Base-by-base conservation (phyloP, 1,140 invertebrate genomes). In the Cherax destructor region DNA sequence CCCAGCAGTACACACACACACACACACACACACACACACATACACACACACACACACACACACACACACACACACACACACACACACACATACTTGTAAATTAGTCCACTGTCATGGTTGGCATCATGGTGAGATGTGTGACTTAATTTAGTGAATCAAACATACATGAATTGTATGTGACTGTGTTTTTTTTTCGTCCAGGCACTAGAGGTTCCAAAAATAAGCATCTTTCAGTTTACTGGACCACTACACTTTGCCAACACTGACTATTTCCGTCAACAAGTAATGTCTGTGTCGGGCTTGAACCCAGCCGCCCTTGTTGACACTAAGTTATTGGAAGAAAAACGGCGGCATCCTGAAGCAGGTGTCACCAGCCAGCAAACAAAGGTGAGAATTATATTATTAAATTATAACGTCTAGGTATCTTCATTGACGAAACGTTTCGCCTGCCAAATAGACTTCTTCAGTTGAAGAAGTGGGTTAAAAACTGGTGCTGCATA, bases 201-300 rank as follows among this genome's bases (percentile, higher is more conserved):
- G 97, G 96, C 96, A 0, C 94, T 95, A 92, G 96, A 97, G 94
- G 95, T 97, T 50, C 95, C 95, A 6, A 95, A 96, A 1, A 95
- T 97, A 18, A 97, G 97, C 94, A 97, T 98, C 76, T 96, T 97
- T 93, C 97, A 97, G 92, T 97, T 97, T 94, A 96, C 96, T 92
- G 97, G 97, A 1, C 96, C 96, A 1, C 94, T 98, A 13, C 97
- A 97, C 95, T 98, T 97, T 94, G 96, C 96, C 5, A 97, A 96
- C 41, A 95, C 95, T 86, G 96, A 96, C 84, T 94, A 95, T 79
- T 97, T 97, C 94, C 95, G 96, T 56, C 94, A 95, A 3, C 94
- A 95, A 6, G 93, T 97, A 10, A 95, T 95, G 93, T 94, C 95
- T 90, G 95, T 96, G 72, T 94, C 96, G 6, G 95, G 95, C 7